Conservation (phyloP, 2,888 invertebrate species). For the Campoletis raptor region DNA sequence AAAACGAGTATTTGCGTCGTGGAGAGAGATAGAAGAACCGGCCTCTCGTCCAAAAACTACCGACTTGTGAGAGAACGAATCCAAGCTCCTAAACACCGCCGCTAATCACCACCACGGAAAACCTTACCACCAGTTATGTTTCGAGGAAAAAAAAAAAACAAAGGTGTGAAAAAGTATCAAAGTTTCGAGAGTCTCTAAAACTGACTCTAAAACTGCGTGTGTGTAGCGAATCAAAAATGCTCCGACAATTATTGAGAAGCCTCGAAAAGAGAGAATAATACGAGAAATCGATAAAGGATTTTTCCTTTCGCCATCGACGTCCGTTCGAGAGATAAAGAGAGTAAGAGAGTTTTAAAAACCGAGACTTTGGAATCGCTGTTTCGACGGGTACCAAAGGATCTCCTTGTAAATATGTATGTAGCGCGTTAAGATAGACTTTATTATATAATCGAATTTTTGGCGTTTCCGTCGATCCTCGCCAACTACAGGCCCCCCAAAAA, state of each 20-base stretch:
- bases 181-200: not conserved
- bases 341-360: not conserved
- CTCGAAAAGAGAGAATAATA: not conserved
- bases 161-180: not conserved
- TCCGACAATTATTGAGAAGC: too few relatives aligned
- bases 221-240: not conserved
- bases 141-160: not conserved
- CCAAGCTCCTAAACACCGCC: slow-evolving; percentile 37
- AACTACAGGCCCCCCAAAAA: slow-evolving; percentile 76
- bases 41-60: not conserved
- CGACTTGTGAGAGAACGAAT: not conserved
- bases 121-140: not conserved
- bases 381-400: slow-evolving; percentile 72
- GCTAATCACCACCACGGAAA: not conserved
- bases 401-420: slow-evolving; percentile 85
- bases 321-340: not conserved
- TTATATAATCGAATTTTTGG: slow-evolving; percentile 83
- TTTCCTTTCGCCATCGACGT: not conserved
- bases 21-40: not conserved
- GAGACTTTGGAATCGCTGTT: slow-evolving; percentile 64
- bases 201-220: too few relatives aligned
- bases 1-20: not conserved
- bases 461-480: slow-evolving; percentile 80
- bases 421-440: slow-evolving; percentile 83
- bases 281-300: not conserved